Evolutionary conservation across 2,797 vertebrate genomes (phyloP).

Genomic region (Amblyraja radiata): DNA sequence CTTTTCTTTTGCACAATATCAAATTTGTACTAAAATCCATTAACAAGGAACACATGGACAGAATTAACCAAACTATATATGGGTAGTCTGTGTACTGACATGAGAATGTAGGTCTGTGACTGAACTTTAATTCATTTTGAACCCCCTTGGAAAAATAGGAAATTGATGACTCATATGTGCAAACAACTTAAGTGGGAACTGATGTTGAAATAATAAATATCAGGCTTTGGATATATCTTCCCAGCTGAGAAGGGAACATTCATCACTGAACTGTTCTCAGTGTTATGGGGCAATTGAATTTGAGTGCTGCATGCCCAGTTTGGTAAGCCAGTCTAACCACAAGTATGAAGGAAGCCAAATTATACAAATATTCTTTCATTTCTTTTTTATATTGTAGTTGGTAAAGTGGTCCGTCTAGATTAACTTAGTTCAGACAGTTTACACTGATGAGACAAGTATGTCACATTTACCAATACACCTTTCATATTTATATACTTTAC

Average conservation of each 20-base stretch:
- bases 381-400: neutral
- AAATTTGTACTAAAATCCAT: conserved; percentile 30
- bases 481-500: conserved; percentile 14
- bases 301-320: neutral
- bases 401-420: neutral
- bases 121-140: conserved; percentile 33
- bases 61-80: conserved; percentile 33
- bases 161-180: conserved; percentile 34
- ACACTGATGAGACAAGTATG: neutral
- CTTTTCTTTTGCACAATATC: conserved; percentile 31
- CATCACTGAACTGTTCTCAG: conserved; percentile 1
- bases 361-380: neutral
- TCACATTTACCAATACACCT: neutral
- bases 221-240: conserved; percentile 31
- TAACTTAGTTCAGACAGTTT: neutral
- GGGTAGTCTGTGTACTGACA: conserved; percentile 32
- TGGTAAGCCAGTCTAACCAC: neutral
- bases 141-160: conserved; percentile 33
- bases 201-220: conserved; percentile 37
- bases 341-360: neutral
- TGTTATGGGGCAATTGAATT: conserved; percentile 8
- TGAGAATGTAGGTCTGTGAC: conserved; percentile 31
- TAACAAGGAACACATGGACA: conserved; percentile 28
- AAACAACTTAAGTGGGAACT: conserved; percentile 36
- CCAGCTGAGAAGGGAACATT: conserved; percentile 29